These are phyloP conservation scores for Xylocopa sonorina DNA, from an alignment of 1,140 invertebrate genomes.

Conservation along the genomic window DNA sequence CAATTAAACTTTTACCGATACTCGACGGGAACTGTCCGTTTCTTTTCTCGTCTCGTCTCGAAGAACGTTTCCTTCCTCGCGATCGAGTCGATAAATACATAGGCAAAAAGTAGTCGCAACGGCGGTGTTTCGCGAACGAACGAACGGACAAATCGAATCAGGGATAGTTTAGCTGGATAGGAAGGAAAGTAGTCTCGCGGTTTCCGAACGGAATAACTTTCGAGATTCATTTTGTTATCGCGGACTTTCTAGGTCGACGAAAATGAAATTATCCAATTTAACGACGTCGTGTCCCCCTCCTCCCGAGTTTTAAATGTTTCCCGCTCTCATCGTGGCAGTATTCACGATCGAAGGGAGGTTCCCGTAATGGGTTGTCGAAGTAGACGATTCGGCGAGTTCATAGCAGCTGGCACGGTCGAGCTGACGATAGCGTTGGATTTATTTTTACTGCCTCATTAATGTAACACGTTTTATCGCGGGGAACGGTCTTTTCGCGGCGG, in stretches of 20 bases:
- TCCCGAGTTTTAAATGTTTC: constrained; percentile 27
- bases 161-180: constrained; percentile 29
- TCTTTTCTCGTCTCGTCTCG: background rate
- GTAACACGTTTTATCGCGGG: constrained; percentile 78
- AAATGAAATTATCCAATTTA: constrained; percentile 53
- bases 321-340: background rate
- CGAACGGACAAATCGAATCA: constrained; percentile 31
- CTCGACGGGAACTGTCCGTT: background rate
- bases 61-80: background rate
- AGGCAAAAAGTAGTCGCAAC: background rate
- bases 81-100: constrained; percentile 26
- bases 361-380: background rate
- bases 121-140: background rate
- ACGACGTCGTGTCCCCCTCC: constrained; percentile 27
- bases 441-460: constrained; percentile 79
- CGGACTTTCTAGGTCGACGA: constrained; percentile 17
- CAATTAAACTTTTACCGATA: background rate
- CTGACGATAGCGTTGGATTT: constrained; percentile 75
- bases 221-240: constrained; percentile 43
- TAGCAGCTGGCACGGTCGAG: constrained; percentile 30
- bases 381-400: background rate
- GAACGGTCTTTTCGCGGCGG: constrained; percentile 59
- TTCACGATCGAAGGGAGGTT: background rate
- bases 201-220: background rate
- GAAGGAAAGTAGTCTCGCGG: constrained; percentile 33